phyloP scores from a whole-genome alignment of 1,140 invertebrate genomes.

The Drosophila orosa region DNA sequence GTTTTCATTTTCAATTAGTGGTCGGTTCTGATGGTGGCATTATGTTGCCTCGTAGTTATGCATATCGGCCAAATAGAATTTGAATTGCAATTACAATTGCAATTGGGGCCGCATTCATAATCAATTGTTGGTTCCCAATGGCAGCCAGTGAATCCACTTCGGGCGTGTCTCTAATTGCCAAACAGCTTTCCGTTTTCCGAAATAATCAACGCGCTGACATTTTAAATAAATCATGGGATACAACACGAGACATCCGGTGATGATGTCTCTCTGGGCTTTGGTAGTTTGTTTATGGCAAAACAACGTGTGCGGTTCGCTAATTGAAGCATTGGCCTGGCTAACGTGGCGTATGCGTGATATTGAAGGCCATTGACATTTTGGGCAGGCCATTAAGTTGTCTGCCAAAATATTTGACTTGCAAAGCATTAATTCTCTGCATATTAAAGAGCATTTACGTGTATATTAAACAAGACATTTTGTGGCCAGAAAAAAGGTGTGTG shows the following conservation, averaged over 20 bases:
- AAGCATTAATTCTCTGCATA: background rate
- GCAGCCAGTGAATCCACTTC: conserved; percentile 6
- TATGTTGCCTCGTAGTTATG: conserved; percentile 22
- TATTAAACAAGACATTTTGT: background rate
- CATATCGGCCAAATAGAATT: conserved; percentile 36
- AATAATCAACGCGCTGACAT: conserved; percentile 64
- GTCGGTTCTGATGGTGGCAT: conserved; percentile 40
- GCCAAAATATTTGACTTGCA: conserved; percentile 21
- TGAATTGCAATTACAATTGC: conserved; percentile 33
- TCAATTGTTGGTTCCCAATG: conserved; percentile 21
- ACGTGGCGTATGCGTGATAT: conserved; percentile 56
- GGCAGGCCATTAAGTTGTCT: conserved; percentile 12
- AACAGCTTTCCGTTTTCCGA: conserved; percentile 49
- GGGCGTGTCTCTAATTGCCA: conserved; percentile 52
- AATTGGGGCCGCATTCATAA: conserved; percentile 43
- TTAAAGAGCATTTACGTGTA: conserved; percentile 3
- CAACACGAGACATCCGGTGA: background rate
- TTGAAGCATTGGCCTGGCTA: conserved; percentile 42
- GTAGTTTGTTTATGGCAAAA: conserved; percentile 56
- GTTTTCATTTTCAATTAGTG: conserved; percentile 47
- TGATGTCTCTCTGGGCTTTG: background rate
- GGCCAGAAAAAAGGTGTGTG: background rate
- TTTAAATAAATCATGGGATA: conserved; percentile 60
- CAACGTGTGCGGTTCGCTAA: conserved; percentile 61
- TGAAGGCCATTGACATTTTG: conserved; percentile 21